Conservation (phyloP, 2,113 vertebrate genomes). For the Hippopotamus amphibius region DNA sequence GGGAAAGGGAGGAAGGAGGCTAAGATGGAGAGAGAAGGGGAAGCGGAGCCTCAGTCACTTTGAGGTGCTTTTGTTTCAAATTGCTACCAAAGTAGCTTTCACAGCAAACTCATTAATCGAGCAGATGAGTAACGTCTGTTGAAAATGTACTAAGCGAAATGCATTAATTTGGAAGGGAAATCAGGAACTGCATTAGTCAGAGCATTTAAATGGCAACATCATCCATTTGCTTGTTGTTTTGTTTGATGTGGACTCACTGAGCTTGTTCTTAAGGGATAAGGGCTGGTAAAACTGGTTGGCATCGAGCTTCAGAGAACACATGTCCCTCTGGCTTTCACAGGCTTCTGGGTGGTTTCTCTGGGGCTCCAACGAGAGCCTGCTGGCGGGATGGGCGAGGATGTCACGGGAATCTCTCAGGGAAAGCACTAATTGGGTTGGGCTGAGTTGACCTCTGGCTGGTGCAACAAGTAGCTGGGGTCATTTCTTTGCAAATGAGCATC, state of each 20-base stretch:
- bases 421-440: constrained; percentile 64
- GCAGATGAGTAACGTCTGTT: constrained; percentile 88
- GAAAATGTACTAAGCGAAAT: constrained; percentile 88
- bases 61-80: constrained; percentile 88
- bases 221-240: constrained; percentile 59
- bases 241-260: constrained; percentile 36
- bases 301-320: neutral
- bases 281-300: neutral
- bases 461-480: constrained; percentile 77
- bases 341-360: neutral
- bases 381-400: neutral
- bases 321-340: neutral
- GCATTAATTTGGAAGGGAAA: constrained; percentile 83
- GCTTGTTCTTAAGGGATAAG: constrained; percentile 55
- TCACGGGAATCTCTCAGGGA: neutral
- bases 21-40: constrained; percentile 63
- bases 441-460: constrained; percentile 14
- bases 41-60: constrained; percentile 64
- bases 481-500: constrained; percentile 75
- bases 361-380: neutral
- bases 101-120: constrained; percentile 88
- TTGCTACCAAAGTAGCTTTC: constrained; percentile 86
- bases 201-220: constrained; percentile 63
- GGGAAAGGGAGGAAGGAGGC: constrained; percentile 78
- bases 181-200: constrained; percentile 78